These are phyloP conservation scores for Petrolisthes manimaculis DNA, from an alignment of 2,888 invertebrate species.

Conservation along the genomic window DNA sequence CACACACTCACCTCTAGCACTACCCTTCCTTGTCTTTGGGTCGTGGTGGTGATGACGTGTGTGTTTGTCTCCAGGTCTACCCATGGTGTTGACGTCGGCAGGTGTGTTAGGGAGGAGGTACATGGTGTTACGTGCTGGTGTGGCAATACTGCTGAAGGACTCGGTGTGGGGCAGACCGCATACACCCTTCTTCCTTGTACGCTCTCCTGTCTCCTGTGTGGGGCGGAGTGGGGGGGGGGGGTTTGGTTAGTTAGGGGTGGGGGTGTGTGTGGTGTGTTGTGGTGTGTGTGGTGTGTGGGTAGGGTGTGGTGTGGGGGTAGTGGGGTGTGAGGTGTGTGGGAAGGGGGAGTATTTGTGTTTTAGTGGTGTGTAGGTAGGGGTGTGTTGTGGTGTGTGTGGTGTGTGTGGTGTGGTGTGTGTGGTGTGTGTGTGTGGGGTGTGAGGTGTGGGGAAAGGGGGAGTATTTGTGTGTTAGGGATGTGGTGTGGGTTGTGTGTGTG, in stretches of 20 bases:
- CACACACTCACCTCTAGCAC: conserved; percentile 24
- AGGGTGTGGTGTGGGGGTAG: too few relatives aligned
- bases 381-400: not conserved
- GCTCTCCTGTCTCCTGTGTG: conserved; percentile 49
- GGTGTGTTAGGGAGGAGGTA: conserved; percentile 59
- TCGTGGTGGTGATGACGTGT: conserved; percentile 54
- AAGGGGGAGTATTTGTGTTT: too few relatives aligned
- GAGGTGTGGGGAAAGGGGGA: too few relatives aligned
- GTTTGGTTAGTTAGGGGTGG: not conserved
- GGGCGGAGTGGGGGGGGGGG: not conserved
- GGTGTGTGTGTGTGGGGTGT: too few relatives aligned
- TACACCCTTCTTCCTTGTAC: conserved; percentile 67
- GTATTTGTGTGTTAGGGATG: too few relatives aligned
- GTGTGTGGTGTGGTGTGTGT: not conserved
- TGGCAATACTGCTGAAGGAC: conserved; percentile 59
- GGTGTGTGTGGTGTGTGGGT: too few relatives aligned
- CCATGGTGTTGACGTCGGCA: conserved; percentile 28
- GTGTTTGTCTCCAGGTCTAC: conserved; percentile 52
- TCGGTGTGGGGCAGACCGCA: conserved; percentile 66
- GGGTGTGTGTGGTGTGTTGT: too few relatives aligned
- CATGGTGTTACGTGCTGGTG: conserved; percentile 33
- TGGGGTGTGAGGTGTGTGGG: too few relatives aligned
- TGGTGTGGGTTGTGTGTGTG: too few relatives aligned
- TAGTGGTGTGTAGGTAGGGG: too few relatives aligned
- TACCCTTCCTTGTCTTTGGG: conserved; percentile 53